A percentile compares a stretch with the other conserved stretches of the same genome.
These are phyloP conservation scores for Clostera curtula DNA, from an alignment of 2,888 invertebrate genomes.

Conservation along the genomic window DNA sequence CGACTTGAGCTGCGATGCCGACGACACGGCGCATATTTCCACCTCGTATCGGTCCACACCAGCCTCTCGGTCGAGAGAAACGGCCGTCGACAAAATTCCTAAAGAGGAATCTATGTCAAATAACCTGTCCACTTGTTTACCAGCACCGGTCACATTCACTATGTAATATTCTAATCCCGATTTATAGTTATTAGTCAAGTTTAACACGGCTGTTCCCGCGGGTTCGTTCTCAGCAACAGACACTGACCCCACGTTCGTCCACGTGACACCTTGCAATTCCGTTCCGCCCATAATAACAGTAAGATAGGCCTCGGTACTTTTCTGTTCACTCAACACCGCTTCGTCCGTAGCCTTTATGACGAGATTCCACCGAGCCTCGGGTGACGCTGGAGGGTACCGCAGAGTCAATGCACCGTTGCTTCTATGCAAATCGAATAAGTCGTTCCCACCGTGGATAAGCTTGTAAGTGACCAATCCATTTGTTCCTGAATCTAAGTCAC, in stretches of 20 bases:
- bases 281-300: slow-evolving; percentile 84
- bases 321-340: slow-evolving; percentile 90
- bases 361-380: slow-evolving; percentile 86
- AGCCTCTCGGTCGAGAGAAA: slow-evolving; percentile 87
- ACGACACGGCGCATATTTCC: slow-evolving; percentile 88
- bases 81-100: slow-evolving; percentile 91
- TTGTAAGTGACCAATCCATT: slow-evolving; percentile 96
- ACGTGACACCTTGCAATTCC: slow-evolving; percentile 74
- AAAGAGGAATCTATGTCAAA: slow-evolving; percentile 93
- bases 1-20: slow-evolving; percentile 82
- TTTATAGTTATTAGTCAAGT: slow-evolving; percentile 82
- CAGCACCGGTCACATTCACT: slow-evolving; percentile 86
- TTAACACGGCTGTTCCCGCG: slow-evolving; percentile 88
- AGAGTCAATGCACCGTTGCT: slow-evolving; percentile 84
- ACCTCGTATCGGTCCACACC: slow-evolving; percentile 89
- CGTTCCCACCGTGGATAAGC: slow-evolving; percentile 84
- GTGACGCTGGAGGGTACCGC: slow-evolving; percentile 72
- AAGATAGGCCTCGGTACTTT: slow-evolving; percentile 90
- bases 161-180: slow-evolving; percentile 90
- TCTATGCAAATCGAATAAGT: slow-evolving; percentile 87
- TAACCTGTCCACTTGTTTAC: slow-evolving; percentile 87
- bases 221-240: slow-evolving; percentile 93
- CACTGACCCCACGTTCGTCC: slow-evolving; percentile 80
- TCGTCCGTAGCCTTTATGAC: slow-evolving; percentile 93
- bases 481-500: slow-evolving; percentile 92